Evolutionary conservation across 1,140 invertebrate genomes (phyloP).

Genomic region (Steinernema feltiae): DNA sequence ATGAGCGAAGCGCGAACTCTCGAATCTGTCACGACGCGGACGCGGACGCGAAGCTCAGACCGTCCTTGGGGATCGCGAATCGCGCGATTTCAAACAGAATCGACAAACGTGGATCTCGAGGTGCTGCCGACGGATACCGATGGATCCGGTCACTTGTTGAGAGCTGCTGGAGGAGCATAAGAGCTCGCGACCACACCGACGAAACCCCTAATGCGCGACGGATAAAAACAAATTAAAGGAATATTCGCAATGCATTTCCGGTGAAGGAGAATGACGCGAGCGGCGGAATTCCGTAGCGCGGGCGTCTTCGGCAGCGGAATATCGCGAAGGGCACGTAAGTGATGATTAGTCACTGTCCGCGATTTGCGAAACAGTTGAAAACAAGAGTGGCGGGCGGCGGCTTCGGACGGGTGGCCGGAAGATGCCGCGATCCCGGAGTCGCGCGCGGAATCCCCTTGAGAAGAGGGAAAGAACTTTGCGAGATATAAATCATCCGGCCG

Average conservation of each 20-base stretch:
- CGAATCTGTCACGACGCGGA: neutral
- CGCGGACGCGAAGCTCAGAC: neutral
- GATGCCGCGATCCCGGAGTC: neutral
- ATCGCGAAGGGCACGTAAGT: neutral
- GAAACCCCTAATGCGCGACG: neutral
- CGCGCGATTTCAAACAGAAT: neutral
- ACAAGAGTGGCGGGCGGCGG: neutral
- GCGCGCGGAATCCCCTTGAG: neutral
- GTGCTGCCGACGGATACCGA: neutral
- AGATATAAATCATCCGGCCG: conserved; percentile 8
- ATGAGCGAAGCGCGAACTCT: conserved; percentile 1
- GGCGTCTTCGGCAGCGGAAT: neutral
- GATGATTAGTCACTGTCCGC: neutral
- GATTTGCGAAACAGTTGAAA: conserved; percentile 10
- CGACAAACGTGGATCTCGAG: neutral
- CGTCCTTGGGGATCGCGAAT: neutral
- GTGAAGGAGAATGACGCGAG: neutral
- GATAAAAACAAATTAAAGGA: conserved; percentile 4
- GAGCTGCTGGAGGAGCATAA: too few species aligned
- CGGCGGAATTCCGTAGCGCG: neutral
- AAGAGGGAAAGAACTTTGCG: neutral
- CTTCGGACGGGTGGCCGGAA: neutral
- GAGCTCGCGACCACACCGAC: neutral
- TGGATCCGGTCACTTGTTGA: too few species aligned
- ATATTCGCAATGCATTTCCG: neutral